Base-by-base conservation (phyloP, 1,140 invertebrate genomes). In the Drosophila pandora region DNA sequence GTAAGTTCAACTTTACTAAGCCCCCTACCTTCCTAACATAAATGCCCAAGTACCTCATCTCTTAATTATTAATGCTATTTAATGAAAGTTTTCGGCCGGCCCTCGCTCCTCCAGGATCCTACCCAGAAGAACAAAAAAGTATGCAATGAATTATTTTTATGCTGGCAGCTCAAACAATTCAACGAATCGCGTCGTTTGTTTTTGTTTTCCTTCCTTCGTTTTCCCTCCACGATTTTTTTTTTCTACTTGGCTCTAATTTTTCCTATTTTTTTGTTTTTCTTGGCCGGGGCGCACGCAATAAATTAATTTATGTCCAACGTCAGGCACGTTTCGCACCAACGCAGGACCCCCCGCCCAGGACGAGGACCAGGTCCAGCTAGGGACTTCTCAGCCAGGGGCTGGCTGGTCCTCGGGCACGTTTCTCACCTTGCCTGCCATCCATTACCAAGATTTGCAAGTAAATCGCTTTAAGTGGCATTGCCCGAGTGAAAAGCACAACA, bases 231-330 rank as follows among this genome's bases (percentile, higher is more conserved):
- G 25, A 28, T 28, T 64, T 39, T 56, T 63, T 47, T 28, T 81
- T 57, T 77, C 41, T 67, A 64, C 60, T 67, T 64, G 30, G 59
- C 59, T 34, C 9, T 32, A 50, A 2, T 49, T 64, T 65, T 55
- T 34, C 9, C 25, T 39, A 1, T 49, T 49, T 41, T 71, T 50
- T 69, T 55, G 56, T 77, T 82, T 82, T 79, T 76, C 73, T 82
- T 88, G 69, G 80, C 64, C 64, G 76, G 77, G 77, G 61, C 64
- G 80, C 83, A 87, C 83, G 83, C 83, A 87, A 87, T 87, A 87
- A 87, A 87, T 87, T 87, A 87, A 87, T 87, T 87, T 87, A 87
- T 87, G 83, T 87, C 84, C 83, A 71, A 72, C 79, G 70, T 82
- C 82, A 76, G 83, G 82, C 82, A 87, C 82, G 82, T 87, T 85